A percentile compares a stretch with the other conserved stretches of the same genome.
phyloP scores from a whole-genome alignment of 1,140 invertebrate genomes.

The Bilobella aurantiaca region DNA sequence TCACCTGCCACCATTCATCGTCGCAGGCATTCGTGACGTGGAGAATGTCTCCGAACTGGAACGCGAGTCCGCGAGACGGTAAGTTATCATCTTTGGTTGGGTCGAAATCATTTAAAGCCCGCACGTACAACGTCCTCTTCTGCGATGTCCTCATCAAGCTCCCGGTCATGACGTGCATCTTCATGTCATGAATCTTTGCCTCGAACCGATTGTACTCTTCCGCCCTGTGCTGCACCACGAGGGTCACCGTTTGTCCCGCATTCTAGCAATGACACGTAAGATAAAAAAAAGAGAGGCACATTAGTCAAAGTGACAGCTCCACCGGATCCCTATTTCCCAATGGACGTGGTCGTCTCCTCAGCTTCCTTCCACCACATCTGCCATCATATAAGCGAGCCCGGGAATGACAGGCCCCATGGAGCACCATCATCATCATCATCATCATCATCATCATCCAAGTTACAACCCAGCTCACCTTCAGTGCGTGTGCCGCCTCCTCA shows the following conservation, averaged over 20 bases:
- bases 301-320: not conserved
- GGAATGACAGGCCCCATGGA: no score
- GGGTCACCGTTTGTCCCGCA: slow-evolving; percentile 80
- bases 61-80: slow-evolving; percentile 86
- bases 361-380: no score
- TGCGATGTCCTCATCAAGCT: slow-evolving; percentile 81
- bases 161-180: slow-evolving; percentile 65
- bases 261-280: slow-evolving; percentile 50
- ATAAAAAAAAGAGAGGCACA: not conserved
- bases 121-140: slow-evolving; percentile 66
- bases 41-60: slow-evolving; percentile 93
- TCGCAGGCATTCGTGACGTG: slow-evolving; percentile 98
- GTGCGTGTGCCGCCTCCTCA: slow-evolving; percentile 86
- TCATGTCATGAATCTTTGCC: slow-evolving; percentile 94
- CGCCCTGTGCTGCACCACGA: slow-evolving; percentile 86
- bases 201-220: slow-evolving; percentile 95
- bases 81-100: slow-evolving; percentile 91
- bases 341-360: no score
- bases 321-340: no score
- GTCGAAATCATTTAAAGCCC: slow-evolving; percentile 90
- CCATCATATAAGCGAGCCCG: no score
- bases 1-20: slow-evolving; percentile 41
- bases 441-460: no score
- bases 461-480: slow-evolving; percentile 60
- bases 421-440: no score